phyloP scores from a whole-genome alignment of 2,888 invertebrate genomes.

The Aphodius granarius region DNA sequence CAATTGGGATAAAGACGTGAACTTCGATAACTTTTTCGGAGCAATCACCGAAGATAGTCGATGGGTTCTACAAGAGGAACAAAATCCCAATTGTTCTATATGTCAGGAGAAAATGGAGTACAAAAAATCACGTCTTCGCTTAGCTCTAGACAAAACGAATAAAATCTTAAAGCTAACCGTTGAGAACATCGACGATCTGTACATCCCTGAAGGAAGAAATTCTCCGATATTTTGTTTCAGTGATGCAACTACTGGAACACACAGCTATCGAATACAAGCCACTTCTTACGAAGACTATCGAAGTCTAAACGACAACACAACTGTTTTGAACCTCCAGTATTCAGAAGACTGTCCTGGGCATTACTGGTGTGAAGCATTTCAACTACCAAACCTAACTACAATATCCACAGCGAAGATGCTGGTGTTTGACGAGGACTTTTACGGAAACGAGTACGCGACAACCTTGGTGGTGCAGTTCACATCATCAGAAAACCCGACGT shows the following conservation, averaged over 20 bases:
- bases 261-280: not conserved
- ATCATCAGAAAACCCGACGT: not conserved
- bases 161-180: slow-evolving; percentile 16
- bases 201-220: slow-evolving; percentile 15
- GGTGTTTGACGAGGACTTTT: slow-evolving; percentile 24
- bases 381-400: slow-evolving; percentile 11
- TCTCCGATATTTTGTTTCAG: slow-evolving; percentile 22
- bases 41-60: slow-evolving; percentile 13
- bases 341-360: slow-evolving; percentile 24
- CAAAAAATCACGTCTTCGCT: not conserved
- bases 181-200: slow-evolving; percentile 15
- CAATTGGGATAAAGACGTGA: slow-evolving; percentile 16
- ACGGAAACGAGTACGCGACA: slow-evolving; percentile 23
- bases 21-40: slow-evolving; percentile 18
- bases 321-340: slow-evolving; percentile 16
- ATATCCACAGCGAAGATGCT: slow-evolving; percentile 16
- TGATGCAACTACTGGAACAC: slow-evolving; percentile 11
- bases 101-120: slow-evolving; percentile 18
- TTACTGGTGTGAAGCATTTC: slow-evolving; percentile 26
- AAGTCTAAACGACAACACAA: slow-evolving; percentile 10
- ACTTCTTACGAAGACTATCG: slow-evolving; percentile 10
- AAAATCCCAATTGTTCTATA: slow-evolving; percentile 11
- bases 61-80: slow-evolving; percentile 15
- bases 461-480: slow-evolving; percentile 18
- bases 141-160: slow-evolving; percentile 14